Evolutionary conservation across 2,888 invertebrate genomes (phyloP).

Genomic region (Chaetoderma sp.): DNA sequence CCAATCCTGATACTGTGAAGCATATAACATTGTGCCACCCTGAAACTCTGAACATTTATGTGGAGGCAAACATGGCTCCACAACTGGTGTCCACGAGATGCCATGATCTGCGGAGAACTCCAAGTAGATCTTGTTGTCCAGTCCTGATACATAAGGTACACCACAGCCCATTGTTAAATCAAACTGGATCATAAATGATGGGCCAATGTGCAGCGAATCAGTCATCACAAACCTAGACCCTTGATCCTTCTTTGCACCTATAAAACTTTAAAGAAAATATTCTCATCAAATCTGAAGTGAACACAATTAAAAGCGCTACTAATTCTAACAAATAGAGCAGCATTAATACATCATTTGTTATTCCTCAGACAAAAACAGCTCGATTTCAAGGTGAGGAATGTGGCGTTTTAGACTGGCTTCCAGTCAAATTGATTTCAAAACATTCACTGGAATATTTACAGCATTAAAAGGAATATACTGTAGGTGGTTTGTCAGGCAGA

Average conservation of each 20-base stretch:
- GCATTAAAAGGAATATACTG: too few species aligned
- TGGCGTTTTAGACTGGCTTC: too few species aligned
- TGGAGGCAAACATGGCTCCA: conserved; percentile 65
- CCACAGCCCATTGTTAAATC: conserved; percentile 69
- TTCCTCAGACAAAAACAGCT: not conserved
- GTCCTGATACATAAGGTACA: conserved; percentile 45
- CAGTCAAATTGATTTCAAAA: too few species aligned
- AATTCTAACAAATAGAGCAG: not conserved
- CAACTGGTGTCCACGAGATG: conserved; percentile 66
- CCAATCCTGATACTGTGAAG: conserved; percentile 65
- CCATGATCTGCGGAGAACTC: conserved; percentile 70
- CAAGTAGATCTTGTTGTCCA: conserved; percentile 58
- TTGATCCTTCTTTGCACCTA: conserved; percentile 39
- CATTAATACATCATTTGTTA: not conserved
- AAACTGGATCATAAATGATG: conserved; percentile 69
- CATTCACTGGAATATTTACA: too few species aligned
- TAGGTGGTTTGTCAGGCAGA: too few species aligned
- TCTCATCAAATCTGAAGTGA: not conserved
- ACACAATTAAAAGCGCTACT: not conserved
- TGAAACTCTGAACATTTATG: conserved; percentile 59
- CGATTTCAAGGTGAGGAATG: too few species aligned
- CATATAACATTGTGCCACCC: conserved; percentile 66
- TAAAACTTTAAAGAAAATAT: conserved; percentile 43
- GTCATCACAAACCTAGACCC: conserved; percentile 63
- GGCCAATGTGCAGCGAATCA: conserved; percentile 66